Evolutionary conservation across 2,888 invertebrate species (phyloP).

Genomic region (Plagiodera versicolora): DNA sequence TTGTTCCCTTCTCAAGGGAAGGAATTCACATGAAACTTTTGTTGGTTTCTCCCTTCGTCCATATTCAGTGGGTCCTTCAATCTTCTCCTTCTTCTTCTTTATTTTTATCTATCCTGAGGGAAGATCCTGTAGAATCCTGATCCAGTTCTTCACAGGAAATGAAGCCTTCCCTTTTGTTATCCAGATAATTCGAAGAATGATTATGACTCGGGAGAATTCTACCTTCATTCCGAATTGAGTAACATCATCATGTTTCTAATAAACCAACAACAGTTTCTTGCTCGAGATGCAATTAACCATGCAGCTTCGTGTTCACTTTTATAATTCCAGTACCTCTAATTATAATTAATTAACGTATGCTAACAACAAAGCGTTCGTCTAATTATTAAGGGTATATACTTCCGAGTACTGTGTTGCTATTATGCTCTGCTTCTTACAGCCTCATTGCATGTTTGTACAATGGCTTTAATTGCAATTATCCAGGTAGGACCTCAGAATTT

Average conservation of each 20-base stretch:
- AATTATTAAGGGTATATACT: background rate
- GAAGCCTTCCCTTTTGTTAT: too few species aligned
- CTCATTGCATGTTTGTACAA: background rate
- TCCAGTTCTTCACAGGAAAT: too few species aligned
- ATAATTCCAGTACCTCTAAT: background rate
- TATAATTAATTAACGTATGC: background rate
- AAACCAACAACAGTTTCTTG: background rate
- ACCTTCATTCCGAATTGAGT: background rate
- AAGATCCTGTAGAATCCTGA: too few species aligned
- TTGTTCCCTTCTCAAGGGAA: background rate
- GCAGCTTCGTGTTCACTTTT: background rate
- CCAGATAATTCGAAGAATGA: too few species aligned
- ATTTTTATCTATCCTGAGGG: too few species aligned
- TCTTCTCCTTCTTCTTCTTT: too few species aligned
- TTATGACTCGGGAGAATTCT: background rate
- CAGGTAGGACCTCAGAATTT: too few species aligned
- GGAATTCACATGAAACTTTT: conserved; percentile 8
- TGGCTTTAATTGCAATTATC: background rate
- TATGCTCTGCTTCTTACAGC: background rate
- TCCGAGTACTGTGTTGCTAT: background rate
- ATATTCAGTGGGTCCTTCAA: background rate
- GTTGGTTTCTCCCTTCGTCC: background rate
- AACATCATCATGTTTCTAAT: background rate
- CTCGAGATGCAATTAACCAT: background rate
- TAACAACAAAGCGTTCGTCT: background rate